These are phyloP conservation scores for Pheosia gnoma DNA, from an alignment of 2,888 invertebrate genomes.

Conservation along the genomic window DNA sequence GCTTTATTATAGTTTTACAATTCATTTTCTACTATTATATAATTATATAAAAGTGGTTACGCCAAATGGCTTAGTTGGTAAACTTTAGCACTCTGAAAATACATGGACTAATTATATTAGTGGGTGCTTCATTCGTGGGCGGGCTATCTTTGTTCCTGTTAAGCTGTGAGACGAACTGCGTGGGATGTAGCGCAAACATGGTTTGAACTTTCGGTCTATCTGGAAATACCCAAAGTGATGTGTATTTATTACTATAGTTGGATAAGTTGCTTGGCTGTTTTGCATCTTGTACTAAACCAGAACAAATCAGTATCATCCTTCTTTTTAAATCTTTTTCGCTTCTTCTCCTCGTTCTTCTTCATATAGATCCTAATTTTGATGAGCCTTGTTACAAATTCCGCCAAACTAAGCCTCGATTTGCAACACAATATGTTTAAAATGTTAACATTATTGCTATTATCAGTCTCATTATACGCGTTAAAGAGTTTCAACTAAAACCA, in stretches of 20 bases:
- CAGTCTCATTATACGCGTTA: too few relatives aligned
- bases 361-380: too few relatives aligned
- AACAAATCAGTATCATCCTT: not conserved
- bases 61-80: not conserved
- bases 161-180: slow-evolving; percentile 14
- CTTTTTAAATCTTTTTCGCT: too few relatives aligned
- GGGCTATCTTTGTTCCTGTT: slow-evolving; percentile 10
- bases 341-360: too few relatives aligned
- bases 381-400: too few relatives aligned
- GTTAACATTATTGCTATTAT: too few relatives aligned
- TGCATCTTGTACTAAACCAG: too few relatives aligned
- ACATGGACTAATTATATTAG: slow-evolving; percentile 12
- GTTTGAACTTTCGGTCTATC: slow-evolving; percentile 12
- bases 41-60: too few relatives aligned
- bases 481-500: too few relatives aligned
- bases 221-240: not conserved
- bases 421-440: too few relatives aligned
- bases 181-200: slow-evolving; percentile 21
- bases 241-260: too few relatives aligned
- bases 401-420: too few relatives aligned
- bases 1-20: not conserved
- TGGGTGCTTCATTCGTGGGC: slow-evolving; percentile 21
- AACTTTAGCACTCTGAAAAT: not conserved
- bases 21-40: slow-evolving; percentile 4
- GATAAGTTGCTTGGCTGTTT: not conserved